Evolutionary conservation across 2,797 vertebrate species (phyloP), one percentile per base, ranked within the genome.

Genomic region (Fringilla coelebs): DNA sequence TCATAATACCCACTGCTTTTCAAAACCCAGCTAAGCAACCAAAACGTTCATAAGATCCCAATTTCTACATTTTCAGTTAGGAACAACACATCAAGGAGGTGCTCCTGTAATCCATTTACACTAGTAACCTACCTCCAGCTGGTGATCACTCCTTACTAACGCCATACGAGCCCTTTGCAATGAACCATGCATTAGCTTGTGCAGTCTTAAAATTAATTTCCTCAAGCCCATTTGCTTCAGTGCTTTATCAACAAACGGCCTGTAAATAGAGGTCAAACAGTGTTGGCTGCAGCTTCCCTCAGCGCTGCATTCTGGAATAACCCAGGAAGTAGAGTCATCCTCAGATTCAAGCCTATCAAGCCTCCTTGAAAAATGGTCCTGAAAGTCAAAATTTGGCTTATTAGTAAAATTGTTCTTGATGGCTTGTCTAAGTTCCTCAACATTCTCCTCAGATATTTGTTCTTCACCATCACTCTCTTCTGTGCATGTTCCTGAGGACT

Each of bases 171-270:
- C 98, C 97, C 99, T 99, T 96, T 99, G 99, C 90, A 99, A 98
- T 41, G 99, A 99, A 65, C 99, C 99, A 92, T 99, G 98, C 99
- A 99, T 99, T 96, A 99, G 98, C 97, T 99, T 99, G 98, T 99
- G 99, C 93, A 99, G 98, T 97, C 99, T 98, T 89, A 99, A 98
- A 97, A 99, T 99, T 78, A 99, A 97, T 97, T 99, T 99, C 75
- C 99, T 98, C 72, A 99, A 98, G 63, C 99, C 99, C 99, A 99
- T 99, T 97, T 99, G 99, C 97, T 99, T 99, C 98, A 99, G 98
- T 71, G 99, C 99, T 98, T 99, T 99, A 98, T 99, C 99, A 96
- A 99, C 99, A 98, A 99, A 99, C 0, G 99, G 99, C 45, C 99
- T 98, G 96, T 99, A 99, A 97, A 99, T 99, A 94, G 99, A 98